Conservation (phyloP, 2,797 vertebrate species). For the Gorsachius magnificus region DNA sequence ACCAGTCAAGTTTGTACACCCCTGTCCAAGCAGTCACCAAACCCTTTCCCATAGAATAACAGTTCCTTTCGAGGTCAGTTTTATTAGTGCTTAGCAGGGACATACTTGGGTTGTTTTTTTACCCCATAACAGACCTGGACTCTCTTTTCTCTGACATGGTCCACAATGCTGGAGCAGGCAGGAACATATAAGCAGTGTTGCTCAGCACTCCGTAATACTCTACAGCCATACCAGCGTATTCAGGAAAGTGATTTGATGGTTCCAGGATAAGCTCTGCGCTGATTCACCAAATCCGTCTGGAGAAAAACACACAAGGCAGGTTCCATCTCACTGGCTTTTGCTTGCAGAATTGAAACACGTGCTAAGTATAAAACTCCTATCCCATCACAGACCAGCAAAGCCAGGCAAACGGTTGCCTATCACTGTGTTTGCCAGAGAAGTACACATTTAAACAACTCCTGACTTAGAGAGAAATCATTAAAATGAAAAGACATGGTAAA, state of each 20-base stretch:
- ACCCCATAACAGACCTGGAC: neutral
- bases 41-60: neutral
- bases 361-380: neutral
- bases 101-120: neutral
- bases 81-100: neutral
- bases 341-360: neutral
- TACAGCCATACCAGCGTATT: too few relatives aligned
- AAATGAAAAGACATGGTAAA: neutral
- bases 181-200: neutral
- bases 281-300: neutral
- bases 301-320: neutral
- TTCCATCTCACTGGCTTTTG: neutral
- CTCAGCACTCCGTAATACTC: neutral
- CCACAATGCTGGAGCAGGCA: neutral
- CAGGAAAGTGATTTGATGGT: neutral
- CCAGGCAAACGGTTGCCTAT: neutral
- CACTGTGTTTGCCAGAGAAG: neutral
- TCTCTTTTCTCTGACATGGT: neutral
- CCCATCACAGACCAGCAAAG: neutral
- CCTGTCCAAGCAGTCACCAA: neutral
- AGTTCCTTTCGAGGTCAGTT: neutral
- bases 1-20: neutral
- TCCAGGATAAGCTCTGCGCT: neutral
- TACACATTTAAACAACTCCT: neutral
- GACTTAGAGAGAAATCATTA: neutral